These are phyloP conservation scores for Pogonophryne albipinna DNA, from an alignment of 2,797 vertebrate genomes.

Conservation along the genomic window DNA sequence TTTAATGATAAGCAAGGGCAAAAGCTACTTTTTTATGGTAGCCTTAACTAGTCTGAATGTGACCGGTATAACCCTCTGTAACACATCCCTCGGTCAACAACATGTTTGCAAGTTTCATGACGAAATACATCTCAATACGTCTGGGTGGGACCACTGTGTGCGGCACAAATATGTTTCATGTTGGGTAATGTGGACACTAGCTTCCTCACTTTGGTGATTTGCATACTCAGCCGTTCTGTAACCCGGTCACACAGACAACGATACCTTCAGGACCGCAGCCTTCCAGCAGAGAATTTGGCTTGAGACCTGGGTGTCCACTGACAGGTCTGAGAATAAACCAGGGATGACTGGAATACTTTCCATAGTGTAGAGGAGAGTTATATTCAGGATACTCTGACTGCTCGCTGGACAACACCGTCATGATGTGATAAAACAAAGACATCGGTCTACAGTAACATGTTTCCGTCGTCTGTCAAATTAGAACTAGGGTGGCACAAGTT, in stretches of 20 bases:
- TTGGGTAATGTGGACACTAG: not conserved
- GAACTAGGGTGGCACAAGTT: not conserved
- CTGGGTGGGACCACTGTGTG: too few relatives aligned
- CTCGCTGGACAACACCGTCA: not conserved
- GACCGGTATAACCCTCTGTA: not conserved
- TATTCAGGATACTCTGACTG: not conserved
- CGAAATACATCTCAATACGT: too few relatives aligned
- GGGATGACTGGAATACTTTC: constrained; percentile 65
- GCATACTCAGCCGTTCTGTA: constrained; percentile 32
- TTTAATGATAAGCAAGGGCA: not conserved
- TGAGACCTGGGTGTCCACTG: constrained; percentile 18
- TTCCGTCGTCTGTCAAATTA: not conserved
- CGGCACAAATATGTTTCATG: too few relatives aligned
- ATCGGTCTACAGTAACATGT: not conserved
- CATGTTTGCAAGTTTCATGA: not conserved
- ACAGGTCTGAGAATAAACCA: constrained; percentile 61
- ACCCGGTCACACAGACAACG: constrained; percentile 19
- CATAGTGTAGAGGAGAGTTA: constrained; percentile 44
- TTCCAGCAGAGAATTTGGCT: constrained; percentile 38
- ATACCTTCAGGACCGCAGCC: constrained; percentile 27
- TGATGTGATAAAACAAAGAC: not conserved
- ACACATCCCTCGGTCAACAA: not conserved
- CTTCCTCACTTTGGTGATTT: not conserved
- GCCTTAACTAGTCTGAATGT: not conserved
- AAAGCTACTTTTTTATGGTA: not conserved